phyloP scores from a whole-genome alignment of 1,140 invertebrate genomes.

The Belonocnema kinseyi region DNA sequence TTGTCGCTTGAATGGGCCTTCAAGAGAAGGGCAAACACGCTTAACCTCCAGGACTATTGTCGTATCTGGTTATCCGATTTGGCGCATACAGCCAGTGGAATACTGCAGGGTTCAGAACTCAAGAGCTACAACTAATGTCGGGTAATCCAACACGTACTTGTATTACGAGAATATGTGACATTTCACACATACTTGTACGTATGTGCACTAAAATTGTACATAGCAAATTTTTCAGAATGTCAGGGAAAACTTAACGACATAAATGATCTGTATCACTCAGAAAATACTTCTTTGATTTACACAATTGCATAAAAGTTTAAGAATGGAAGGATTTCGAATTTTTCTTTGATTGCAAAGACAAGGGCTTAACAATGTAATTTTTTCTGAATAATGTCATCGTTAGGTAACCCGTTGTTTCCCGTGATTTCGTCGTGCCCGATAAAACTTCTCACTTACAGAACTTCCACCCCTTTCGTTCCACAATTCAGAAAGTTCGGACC shows the following conservation, averaged over 20 bases:
- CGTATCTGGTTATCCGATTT: conserved; percentile 72
- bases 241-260: too few relatives aligned
- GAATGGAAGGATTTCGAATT: too few relatives aligned
- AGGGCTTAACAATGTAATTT: neutral
- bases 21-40: conserved; percentile 74
- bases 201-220: neutral
- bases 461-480: neutral
- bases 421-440: conserved; percentile 1
- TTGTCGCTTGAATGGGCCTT: conserved; percentile 70
- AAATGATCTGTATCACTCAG: too few relatives aligned
- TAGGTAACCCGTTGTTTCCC: neutral
- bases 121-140: neutral
- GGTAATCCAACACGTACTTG: neutral
- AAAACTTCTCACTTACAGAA: conserved; percentile 26
- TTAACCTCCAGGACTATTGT: conserved; percentile 73
- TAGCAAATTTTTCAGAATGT: too few relatives aligned
- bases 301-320: too few relatives aligned
- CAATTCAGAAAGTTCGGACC: conserved; percentile 15
- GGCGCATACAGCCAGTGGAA: conserved; percentile 51
- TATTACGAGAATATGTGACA: neutral
- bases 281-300: too few relatives aligned
- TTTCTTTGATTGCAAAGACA: too few relatives aligned
- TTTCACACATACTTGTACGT: neutral
- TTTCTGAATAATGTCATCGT: neutral
- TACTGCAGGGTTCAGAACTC: neutral